phyloP scores from a whole-genome alignment of 2,113 vertebrate genomes.

The Noturus placidus region DNA sequence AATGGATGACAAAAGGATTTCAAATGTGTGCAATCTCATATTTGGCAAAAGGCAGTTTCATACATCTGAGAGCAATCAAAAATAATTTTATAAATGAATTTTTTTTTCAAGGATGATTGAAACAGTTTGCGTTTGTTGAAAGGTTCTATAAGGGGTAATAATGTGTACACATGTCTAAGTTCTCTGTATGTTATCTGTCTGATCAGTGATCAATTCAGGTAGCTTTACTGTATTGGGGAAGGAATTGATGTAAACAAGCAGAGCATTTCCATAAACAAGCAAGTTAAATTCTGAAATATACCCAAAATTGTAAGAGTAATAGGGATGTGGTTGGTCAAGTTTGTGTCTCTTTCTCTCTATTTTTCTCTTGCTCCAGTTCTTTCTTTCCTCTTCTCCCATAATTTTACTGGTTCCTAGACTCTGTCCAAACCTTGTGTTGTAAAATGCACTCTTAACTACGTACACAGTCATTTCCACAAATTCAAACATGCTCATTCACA shows the following conservation, averaged over 20 bases:
- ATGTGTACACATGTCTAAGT: not conserved
- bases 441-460: conserved; percentile 32
- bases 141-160: not conserved
- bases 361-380: not conserved
- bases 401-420: not conserved
- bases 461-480: conserved; percentile 12
- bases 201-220: not conserved
- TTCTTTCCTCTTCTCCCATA: not conserved
- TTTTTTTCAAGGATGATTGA: not conserved
- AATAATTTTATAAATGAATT: not conserved
- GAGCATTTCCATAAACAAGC: not conserved
- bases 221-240: not conserved
- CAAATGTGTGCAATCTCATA: not conserved
- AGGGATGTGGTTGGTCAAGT: conserved; percentile 23
- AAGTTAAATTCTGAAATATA: conserved; percentile 8
- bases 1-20: not conserved
- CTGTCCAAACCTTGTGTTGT: conserved; percentile 6
- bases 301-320: conserved; percentile 1
- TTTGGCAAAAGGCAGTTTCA: not conserved
- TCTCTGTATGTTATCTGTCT: not conserved
- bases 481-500: conserved; percentile 8
- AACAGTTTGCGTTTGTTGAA: not conserved
- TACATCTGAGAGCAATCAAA: conserved; percentile 10
- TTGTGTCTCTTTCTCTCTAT: conserved; percentile 25
- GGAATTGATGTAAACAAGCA: not conserved